Base-by-base conservation (phyloP, 2,113 vertebrate species). In the Coreoperca whiteheadi region DNA sequence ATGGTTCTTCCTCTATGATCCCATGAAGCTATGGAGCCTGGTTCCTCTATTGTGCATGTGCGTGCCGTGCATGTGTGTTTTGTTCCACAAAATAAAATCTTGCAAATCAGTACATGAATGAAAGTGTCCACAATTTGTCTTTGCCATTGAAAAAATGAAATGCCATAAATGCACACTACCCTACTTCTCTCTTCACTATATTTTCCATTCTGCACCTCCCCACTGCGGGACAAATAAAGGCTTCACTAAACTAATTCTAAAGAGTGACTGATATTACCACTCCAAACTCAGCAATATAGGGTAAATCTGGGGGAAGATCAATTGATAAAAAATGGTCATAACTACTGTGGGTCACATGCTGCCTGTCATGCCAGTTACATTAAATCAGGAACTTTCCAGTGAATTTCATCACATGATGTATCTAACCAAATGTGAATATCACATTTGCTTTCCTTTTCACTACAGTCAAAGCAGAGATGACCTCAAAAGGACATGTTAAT, bases 1-100 rank as follows among this genome's bases (percentile, higher is more conserved):
- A 87, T 5, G 6, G 32, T 5, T 4, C 81, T 88, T 92, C 88
- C 82, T 70, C 30, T 79, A 1, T 77, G 32, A 75, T 53, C 16
- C 2, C n/a, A n/a, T 30, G 12, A 70, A 46, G 28, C 37, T 30
- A 56, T 14, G 48, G 6, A n/a, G 32, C 2, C 25, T 59, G 20
- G 34, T 82, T 43, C 43, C 70, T 48, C 21, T 53, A 4, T 69
- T 64, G 4, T 32, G 51, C 15, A 6, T 46, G n/a, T 56, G 54
- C 65, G 46, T 53, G 30, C 71, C 18, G 46, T 32, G n/a, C 53
- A 43, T 51, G 20, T 48, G 2, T 48, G 6, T 48, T 4, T 3
- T 56, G 43, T 16, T n/a, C 50, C 39, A 18, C 5, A 10, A 32
- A 46, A 73, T 74, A 0, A 37, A 28, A 61, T 32, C 23, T 53